Evolutionary conservation across 2,113 vertebrate genomes (phyloP).

Genomic region (Montifringilla adamsi): DNA sequence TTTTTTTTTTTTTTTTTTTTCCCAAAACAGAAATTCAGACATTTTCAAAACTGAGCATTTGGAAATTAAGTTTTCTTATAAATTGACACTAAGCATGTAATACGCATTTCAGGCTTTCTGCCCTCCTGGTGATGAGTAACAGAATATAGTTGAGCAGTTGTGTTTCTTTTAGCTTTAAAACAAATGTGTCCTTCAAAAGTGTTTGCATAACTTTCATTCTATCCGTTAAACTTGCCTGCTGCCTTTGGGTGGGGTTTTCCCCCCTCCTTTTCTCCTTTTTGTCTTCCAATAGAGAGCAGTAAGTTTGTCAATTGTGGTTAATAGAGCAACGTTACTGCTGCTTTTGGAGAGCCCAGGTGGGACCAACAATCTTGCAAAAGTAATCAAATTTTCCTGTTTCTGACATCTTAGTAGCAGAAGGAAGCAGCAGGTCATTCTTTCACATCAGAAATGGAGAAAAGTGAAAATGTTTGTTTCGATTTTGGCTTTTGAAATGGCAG

Average conservation of each 20-base stretch:
- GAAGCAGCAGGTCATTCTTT: neutral
- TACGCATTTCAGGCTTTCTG: neutral
- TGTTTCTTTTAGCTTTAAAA: neutral
- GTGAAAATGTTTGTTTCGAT: fast-evolving
- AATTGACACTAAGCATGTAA: neutral
- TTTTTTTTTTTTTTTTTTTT: no score
- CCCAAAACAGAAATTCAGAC: neutral
- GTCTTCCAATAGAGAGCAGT: neutral
- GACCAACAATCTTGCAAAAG: neutral
- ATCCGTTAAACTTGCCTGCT: neutral
- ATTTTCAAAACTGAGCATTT: neutral
- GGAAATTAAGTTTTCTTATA: neutral
- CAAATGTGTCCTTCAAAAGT: neutral
- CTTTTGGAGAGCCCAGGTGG: neutral
- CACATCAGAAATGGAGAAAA: neutral
- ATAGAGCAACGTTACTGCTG: neutral
- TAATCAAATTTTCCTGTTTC: neutral
- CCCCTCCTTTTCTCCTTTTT: neutral
- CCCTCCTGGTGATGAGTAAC: neutral
- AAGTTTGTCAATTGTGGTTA: neutral
- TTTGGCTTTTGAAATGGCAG: neutral
- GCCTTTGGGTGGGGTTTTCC: fast-evolving
- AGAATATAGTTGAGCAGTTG: neutral
- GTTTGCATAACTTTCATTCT: neutral
- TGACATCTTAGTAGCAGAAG: neutral